Percentiles rank a stretch among this genome's conserved stretches.
Evolutionary conservation across 2,888 invertebrate species (phyloP).

Genomic region (Seira sanloemensis): DNA sequence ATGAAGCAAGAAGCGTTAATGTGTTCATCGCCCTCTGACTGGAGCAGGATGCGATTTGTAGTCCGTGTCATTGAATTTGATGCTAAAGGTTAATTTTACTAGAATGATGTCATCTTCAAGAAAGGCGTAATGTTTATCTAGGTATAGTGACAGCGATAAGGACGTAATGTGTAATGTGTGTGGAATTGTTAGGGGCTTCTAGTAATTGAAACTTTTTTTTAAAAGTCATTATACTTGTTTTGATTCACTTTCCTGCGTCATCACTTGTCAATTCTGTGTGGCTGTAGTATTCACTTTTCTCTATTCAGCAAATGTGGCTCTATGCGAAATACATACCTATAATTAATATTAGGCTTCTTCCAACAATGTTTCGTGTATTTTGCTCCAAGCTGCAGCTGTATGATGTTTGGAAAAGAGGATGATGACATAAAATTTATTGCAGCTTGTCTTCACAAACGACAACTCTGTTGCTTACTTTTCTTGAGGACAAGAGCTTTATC

Average conservation of each 20-base stretch:
- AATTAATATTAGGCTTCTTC: not conserved
- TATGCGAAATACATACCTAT: not conserved
- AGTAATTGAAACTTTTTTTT: too few relatives aligned
- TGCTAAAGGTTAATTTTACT: too few relatives aligned
- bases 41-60: too few relatives aligned
- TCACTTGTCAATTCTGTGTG: not conserved
- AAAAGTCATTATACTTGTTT: conserved; percentile 7
- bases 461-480: conserved; percentile 29
- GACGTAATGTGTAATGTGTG: too few relatives aligned
- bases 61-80: too few relatives aligned
- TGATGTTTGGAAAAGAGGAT: not conserved
- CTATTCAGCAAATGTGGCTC: not conserved
- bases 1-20: too few relatives aligned
- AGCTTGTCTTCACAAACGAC: conserved; percentile 20
- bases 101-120: too few relatives aligned
- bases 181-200: too few relatives aligned
- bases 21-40: too few relatives aligned
- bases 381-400: not conserved
- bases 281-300: not conserved
- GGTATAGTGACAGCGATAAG: too few relatives aligned
- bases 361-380: not conserved
- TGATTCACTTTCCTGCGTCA: not conserved
- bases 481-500: conserved; percentile 30
- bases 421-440: conserved; percentile 37
- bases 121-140: not conserved